phyloP scores from a whole-genome alignment of 92 coral and sea anemone species.

The Phymanthus crucifer region DNA sequence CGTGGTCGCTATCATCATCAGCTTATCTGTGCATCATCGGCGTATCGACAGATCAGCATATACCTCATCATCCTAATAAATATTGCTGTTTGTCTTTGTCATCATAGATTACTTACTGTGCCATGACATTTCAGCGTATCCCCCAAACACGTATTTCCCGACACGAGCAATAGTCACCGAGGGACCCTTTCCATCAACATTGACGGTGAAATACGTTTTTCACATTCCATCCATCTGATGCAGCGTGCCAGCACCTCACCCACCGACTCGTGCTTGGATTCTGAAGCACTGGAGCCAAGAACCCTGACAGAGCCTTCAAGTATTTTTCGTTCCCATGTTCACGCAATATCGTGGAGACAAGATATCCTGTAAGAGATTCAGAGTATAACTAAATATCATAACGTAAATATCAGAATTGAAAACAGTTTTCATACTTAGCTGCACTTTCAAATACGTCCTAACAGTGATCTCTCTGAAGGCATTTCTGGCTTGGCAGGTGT shows the following conservation, averaged over 20 bases:
- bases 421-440: no score
- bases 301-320: background rate
- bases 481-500: conserved; percentile 15
- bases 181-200: conserved; percentile 4
- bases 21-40: no score
- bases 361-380: background rate
- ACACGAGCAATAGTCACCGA: no score
- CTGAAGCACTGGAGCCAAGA: no score
- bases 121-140: conserved; percentile 2
- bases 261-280: no score
- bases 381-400: no score
- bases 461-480: background rate
- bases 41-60: no score
- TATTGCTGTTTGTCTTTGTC: no score
- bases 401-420: no score
- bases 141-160: no score
- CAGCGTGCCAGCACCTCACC: conserved; percentile 12
- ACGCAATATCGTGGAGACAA: background rate
- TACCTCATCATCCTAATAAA: no score
- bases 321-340: background rate
- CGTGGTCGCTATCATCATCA: no score
- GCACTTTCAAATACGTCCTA: background rate
- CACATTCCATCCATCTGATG: conserved; percentile 6
- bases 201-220: background rate
- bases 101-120: background rate